Evolutionary conservation across 2,113 vertebrate species (phyloP), one percentile per base, ranked within the genome.

Genomic region (Eurypyga helias): DNA sequence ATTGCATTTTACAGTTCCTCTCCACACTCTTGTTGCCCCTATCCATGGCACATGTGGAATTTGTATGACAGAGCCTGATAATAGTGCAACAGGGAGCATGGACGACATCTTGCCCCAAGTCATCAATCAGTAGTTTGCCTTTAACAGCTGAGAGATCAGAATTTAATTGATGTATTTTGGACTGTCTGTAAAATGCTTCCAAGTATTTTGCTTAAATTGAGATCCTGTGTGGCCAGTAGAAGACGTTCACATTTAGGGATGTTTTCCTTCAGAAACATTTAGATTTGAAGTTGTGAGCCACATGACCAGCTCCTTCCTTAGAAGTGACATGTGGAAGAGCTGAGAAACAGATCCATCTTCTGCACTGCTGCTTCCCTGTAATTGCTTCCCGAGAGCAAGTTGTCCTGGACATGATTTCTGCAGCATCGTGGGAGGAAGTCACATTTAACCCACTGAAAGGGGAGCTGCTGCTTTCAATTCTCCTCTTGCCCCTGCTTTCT

Each of bases 381-480:
- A 94, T 97, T 97, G 96, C 88, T 97, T 97, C 96, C 93, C 88
- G 89, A 96, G 66, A 97, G 88, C 88, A 96, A 62, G 91, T 92
- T 93, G 91, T 96, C 90, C 93, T 93, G 75, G 87, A 31, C 4
- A 9, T 66, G 83, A 96, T 95, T 96, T 96, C 64, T 87, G 70
- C 75, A 91, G 64, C 71, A 95, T 55, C 4, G 19, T 20, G 58
- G 87, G 81, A 85, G 64, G 87, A 96, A 96, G 94, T 93, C 60
- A 60, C 78, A n/a, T 93, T 71, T 95, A 95, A 90, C 51, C 78
- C 62, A 28, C 92, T 73, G 86, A 83, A 80, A 90, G 61, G 72
- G 61, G 90, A 96, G 83, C 90, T 72, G 69, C 41, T 94, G 92
- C 81, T 95, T 91, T 90, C 87, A 87, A 6, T 91, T 87, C 92